Percentiles rank a stretch among this genome's conserved stretches.
Conservation (phyloP, 2,888 invertebrate species). For the Lasioglossum pauxillum region DNA sequence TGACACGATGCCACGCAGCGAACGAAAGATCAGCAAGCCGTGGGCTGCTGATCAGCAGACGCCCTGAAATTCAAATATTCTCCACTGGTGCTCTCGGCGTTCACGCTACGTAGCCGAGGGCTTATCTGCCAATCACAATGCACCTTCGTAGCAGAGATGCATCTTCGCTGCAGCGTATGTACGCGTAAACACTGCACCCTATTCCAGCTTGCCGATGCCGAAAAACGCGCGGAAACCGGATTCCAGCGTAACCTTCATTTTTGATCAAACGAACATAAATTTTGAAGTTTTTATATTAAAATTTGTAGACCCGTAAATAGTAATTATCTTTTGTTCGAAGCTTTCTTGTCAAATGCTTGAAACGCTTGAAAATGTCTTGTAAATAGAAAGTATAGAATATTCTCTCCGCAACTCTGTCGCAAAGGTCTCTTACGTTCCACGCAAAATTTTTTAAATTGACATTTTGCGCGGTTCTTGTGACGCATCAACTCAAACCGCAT, state of each 20-base stretch:
- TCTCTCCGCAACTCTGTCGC: no score
- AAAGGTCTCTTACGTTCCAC: no score
- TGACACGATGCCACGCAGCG: constrained; percentile 27
- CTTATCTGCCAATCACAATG: constrained; percentile 64
- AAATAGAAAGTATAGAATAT: no score
- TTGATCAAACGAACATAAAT: fast-evolving
- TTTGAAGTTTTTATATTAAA: background rate
- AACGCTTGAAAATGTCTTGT: background rate
- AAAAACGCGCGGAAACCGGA: background rate
- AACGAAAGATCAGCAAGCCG: constrained; percentile 43
- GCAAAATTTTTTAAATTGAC: background rate
- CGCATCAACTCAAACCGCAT: background rate
- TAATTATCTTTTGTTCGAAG: no score
- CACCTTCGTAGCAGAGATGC: constrained; percentile 28
- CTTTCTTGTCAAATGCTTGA: no score
- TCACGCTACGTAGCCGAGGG: constrained; percentile 56
- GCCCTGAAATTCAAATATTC: constrained; percentile 67
- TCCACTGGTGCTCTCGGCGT: constrained; percentile 46
- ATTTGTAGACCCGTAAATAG: background rate
- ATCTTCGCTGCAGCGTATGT: constrained; percentile 23
- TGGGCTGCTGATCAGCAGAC: constrained; percentile 46
- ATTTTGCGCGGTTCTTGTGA: background rate
- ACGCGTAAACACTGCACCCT: constrained; percentile 5
- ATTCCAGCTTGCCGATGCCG: background rate
- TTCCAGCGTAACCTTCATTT: background rate